Percentiles rank a stretch among this genome's conserved stretches.
Evolutionary conservation across 2,113 vertebrate species (phyloP).

Genomic region (Glaucomys volans): DNA sequence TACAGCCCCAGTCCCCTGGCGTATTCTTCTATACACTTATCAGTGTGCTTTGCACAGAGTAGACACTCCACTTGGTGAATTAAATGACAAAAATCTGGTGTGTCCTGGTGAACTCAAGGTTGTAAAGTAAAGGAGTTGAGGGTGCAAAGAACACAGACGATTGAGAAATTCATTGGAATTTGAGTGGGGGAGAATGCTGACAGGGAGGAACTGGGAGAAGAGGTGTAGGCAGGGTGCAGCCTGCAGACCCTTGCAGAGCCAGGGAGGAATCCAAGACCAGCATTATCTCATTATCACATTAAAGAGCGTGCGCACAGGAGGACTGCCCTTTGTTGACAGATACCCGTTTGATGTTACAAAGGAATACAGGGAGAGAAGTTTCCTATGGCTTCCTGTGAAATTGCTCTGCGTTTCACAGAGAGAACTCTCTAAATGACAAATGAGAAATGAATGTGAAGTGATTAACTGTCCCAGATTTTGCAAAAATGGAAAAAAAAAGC

Average conservation of each 20-base stretch:
- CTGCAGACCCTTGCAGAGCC: not conserved
- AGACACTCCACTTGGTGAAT: not conserved
- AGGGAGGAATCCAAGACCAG: not conserved
- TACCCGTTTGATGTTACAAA: slow-evolving; percentile 54
- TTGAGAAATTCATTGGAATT: not conserved
- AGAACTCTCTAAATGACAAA: slow-evolving; percentile 52
- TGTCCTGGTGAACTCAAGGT: not conserved
- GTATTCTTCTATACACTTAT: not conserved
- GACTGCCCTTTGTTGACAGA: slow-evolving; percentile 60
- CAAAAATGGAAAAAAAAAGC: not conserved
- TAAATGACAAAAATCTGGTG: not conserved
- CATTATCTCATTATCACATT: slow-evolving; percentile 28
- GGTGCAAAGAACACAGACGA: not conserved
- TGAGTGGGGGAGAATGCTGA: not conserved
- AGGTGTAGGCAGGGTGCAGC: not conserved
- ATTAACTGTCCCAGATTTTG: slow-evolving; percentile 46
- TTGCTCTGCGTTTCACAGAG: slow-evolving; percentile 60
- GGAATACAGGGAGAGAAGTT: not conserved
- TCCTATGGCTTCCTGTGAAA: slow-evolving; percentile 55
- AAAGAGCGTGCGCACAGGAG: not conserved
- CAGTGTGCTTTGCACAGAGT: not conserved
- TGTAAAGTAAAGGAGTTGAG: not conserved
- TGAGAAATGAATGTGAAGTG: slow-evolving; percentile 49
- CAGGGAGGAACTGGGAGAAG: not conserved
- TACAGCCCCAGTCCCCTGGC: too few species aligned